phyloP scores from a whole-genome alignment of 2,797 vertebrate genomes.

The Gymnoscopelus braueri region DNA sequence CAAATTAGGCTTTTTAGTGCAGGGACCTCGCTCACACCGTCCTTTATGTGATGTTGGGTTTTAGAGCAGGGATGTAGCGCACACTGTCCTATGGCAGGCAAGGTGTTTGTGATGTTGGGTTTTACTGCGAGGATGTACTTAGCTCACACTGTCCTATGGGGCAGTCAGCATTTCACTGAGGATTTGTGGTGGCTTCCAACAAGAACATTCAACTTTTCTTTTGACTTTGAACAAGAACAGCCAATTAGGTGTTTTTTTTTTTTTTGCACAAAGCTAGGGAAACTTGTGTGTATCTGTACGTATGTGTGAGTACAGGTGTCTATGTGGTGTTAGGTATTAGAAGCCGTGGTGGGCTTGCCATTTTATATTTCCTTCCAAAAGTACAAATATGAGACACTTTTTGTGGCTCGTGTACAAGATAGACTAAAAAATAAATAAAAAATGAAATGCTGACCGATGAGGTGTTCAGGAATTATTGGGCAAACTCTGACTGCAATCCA shows the following conservation, averaged over 20 bases:
- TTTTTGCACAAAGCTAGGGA: slow-evolving; percentile 42
- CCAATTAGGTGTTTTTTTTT: slow-evolving; percentile 18
- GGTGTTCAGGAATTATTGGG: neutral
- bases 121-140: slow-evolving; percentile 54
- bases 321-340: slow-evolving; percentile 7
- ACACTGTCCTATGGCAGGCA: slow-evolving; percentile 52
- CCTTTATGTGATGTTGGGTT: slow-evolving; percentile 53
- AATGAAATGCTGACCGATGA: neutral
- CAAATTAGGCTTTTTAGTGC: neutral
- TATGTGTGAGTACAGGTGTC: neutral
- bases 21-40: too few species aligned
- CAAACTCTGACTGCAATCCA: slow-evolving; percentile 3
- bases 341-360: slow-evolving; percentile 4
- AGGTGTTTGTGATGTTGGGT: slow-evolving; percentile 56
- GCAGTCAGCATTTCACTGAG: slow-evolving; percentile 62
- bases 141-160: slow-evolving; percentile 45
- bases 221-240: too few species aligned
- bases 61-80: slow-evolving; percentile 46
- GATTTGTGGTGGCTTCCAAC: slow-evolving; percentile 61
- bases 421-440: neutral
- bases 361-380: slow-evolving; percentile 41
- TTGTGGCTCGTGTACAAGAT: slow-evolving; percentile 15
- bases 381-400: slow-evolving; percentile 41
- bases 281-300: slow-evolving; percentile 15
- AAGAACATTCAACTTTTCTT: slow-evolving; percentile 45